phyloP scores from a whole-genome alignment of 2,113 vertebrate genomes.

The Pelobates fuscus region DNA sequence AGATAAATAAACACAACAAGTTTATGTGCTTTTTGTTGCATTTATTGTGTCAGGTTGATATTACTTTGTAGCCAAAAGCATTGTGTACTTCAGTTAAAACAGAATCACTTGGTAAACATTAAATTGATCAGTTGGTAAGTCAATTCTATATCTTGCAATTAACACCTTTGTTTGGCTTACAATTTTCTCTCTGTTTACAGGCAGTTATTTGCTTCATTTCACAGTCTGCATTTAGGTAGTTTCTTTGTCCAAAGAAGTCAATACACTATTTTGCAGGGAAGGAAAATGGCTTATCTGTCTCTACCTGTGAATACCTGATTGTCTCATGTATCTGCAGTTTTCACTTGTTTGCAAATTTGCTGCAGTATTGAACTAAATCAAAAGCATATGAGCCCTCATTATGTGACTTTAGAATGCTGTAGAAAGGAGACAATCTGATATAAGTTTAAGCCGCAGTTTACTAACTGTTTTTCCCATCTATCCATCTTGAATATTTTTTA shows the following conservation, averaged over 20 bases:
- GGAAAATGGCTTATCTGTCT: not conserved
- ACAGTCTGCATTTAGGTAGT: conserved; percentile 20
- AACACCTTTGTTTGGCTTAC: conserved; percentile 16
- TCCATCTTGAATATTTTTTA: no score
- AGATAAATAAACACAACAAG: not conserved
- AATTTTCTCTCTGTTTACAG: conserved; percentile 39
- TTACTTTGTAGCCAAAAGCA: not conserved
- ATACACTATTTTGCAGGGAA: conserved; percentile 7
- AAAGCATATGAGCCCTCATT: no score
- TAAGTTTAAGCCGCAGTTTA: no score
- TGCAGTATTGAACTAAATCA: no score
- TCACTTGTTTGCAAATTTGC: not conserved
- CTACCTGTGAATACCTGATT: not conserved
- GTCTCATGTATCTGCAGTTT: not conserved
- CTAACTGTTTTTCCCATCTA: no score
- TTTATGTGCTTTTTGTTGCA: not conserved
- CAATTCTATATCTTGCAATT: conserved; percentile 28
- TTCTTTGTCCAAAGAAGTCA: conserved; percentile 35
- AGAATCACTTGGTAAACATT: conserved; percentile 32
- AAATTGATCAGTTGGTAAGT: conserved; percentile 36
- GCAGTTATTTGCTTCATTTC: conserved; percentile 43
- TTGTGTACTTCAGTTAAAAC: conserved; percentile 1
- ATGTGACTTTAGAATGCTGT: no score
- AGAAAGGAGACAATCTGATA: no score
- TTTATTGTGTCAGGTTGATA: not conserved